Base-by-base conservation (phyloP, 2,888 invertebrate species). In the Xestia ashworthii region DNA sequence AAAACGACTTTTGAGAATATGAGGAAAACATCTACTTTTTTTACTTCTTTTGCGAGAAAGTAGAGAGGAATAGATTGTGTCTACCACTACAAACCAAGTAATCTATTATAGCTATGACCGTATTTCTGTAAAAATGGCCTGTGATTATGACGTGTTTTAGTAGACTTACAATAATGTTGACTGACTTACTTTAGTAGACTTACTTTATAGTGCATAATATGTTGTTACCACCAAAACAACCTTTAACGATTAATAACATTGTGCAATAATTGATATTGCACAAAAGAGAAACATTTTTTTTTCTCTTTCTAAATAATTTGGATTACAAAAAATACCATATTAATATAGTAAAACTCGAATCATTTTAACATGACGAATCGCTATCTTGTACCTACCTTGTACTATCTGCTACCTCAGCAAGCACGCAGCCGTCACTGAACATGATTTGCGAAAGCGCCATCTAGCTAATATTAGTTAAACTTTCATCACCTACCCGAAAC, bases 161-260 rank as follows among this genome's bases (percentile, higher is more conserved):
- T 44, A 25, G 55, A 25, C 70, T 50, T 50, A 50, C 19, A 62
- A 66, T 67, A 71, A 32, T 46, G 25, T 71, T 71, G 32, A n/a
- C n/a, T 67, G 32, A 71, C 64, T 41, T 55, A n/a, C 3, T n/a
- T 25, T 55, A 55, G 32, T 67, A 67, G 32, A 71, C 64, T 41
- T 55, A n/a, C 3, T n/a, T 25, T 55, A 55, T 11, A 11, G 0
- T n/a, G 55, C n/a, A n/a, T n/a, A 25, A 25, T 32, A 25, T 55
- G n/a, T 55, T 25, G 12, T 55, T 53, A 53, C 11, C 25, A 58
- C 11, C 38, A 11, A 64, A 22, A 22, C 22, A 62, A 62, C 38
- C 4, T 58, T 25, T 58, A 19, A 22, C 22, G 22, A 22, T 22
- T 22, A 12, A 41, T 64, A 64, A 22, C 41, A 64, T 64, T 41